A percentile compares a stretch with the other conserved stretches of the same genome.
These are phyloP conservation scores for Rachycentron canadum DNA, from an alignment of 2,797 vertebrate genomes.

Conservation along the genomic window DNA sequence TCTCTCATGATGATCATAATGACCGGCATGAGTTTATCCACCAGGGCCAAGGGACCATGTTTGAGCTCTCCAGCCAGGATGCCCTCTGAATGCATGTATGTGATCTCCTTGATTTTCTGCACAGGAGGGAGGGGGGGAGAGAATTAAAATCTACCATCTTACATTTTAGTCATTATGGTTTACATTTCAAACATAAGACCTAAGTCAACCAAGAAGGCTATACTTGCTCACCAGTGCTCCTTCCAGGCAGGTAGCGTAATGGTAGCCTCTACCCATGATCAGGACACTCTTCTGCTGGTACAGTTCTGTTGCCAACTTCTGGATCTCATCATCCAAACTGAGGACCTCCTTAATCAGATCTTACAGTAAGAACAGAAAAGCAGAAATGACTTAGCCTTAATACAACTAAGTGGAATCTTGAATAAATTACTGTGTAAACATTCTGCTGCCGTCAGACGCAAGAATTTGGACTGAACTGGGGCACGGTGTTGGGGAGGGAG, in stretches of 20 bases:
- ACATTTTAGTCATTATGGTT: neutral
- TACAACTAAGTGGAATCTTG: neutral
- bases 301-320: constrained; percentile 93
- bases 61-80: constrained; percentile 98
- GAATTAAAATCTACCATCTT: neutral
- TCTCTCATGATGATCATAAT: constrained; percentile 99
- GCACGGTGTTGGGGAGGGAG: constrained; percentile 30
- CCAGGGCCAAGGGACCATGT: constrained; percentile 94
- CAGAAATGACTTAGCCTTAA: constrained; percentile 4
- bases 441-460: constrained; percentile 11
- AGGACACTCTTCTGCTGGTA: constrained; percentile 98
- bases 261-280: constrained; percentile 98
- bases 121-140: constrained; percentile 6
- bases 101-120: constrained; percentile 99
- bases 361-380: constrained; percentile 62
- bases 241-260: constrained; percentile 97
- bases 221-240: constrained; percentile 92
- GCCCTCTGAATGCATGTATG: constrained; percentile 99
- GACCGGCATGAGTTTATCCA: constrained; percentile 98
- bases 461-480: constrained; percentile 14
- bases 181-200: neutral
- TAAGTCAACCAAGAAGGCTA: neutral
- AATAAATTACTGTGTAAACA: constrained; percentile 12
- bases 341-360: constrained; percentile 97
- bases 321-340: constrained; percentile 97